phyloP scores from a whole-genome alignment of 2,888 invertebrate species.

The Apodemia duryi region DNA sequence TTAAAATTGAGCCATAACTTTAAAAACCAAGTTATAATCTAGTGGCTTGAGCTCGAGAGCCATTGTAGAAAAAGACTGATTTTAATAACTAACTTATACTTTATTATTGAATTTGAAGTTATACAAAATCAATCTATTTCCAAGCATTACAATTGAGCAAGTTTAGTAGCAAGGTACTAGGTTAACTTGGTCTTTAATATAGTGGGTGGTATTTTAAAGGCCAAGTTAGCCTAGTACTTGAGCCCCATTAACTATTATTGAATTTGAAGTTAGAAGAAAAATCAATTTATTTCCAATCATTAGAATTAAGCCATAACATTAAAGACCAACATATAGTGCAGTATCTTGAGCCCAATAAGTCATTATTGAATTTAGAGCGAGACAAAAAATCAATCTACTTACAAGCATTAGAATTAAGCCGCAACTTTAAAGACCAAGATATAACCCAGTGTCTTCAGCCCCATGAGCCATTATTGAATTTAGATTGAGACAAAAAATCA shows the following conservation, averaged over 20 bases:
- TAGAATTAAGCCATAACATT: too few relatives aligned
- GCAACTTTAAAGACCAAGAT: conserved; percentile 31
- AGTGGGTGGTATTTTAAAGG: too few relatives aligned
- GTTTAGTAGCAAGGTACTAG: too few relatives aligned
- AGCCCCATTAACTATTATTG: too few relatives aligned
- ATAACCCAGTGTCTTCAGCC: conserved; percentile 27
- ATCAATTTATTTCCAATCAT: too few relatives aligned
- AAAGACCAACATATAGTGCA: too few relatives aligned
- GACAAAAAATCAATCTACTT: background rate
- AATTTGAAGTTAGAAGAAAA: too few relatives aligned
- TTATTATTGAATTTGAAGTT: too few relatives aligned
- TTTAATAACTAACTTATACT: too few relatives aligned
- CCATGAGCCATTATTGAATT: conserved; percentile 31
- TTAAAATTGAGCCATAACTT: conserved; percentile 20
- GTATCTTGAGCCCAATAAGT: too few relatives aligned
- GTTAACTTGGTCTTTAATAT: too few relatives aligned
- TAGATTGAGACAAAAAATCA: background rate
- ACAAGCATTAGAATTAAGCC: conserved; percentile 17
- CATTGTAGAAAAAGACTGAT: conserved; percentile 47
- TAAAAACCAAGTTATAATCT: conserved; percentile 41
- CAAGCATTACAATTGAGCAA: conserved; percentile 13
- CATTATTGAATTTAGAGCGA: conserved; percentile 47
- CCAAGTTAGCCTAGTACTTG: too few relatives aligned
- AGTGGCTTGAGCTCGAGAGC: conserved; percentile 50
- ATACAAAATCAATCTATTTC: background rate